Percentiles rank a stretch among this genome's conserved stretches.
phyloP scores from a whole-genome alignment of 1,140 invertebrate genomes.

The Listronotus oregonensis region DNA sequence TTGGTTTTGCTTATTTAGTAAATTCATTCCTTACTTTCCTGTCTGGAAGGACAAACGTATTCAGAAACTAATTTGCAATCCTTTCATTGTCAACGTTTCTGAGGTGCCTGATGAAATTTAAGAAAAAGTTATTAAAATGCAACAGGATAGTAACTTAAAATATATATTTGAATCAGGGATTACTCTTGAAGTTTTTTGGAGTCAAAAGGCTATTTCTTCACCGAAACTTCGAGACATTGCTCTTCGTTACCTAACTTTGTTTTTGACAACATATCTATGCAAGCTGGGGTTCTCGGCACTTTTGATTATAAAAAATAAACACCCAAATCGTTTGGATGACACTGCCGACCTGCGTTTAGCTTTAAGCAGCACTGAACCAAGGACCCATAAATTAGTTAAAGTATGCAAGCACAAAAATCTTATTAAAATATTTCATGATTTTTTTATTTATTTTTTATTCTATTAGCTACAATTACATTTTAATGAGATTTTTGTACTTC shows the following conservation, averaged over 20 bases:
- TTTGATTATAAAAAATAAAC: slow-evolving; percentile 19
- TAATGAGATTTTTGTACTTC: too few species aligned
- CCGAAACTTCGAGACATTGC: slow-evolving; percentile 8
- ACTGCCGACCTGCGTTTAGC: slow-evolving; percentile 18
- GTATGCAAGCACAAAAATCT: too few species aligned
- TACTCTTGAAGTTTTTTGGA: neutral
- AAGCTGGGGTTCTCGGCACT: slow-evolving; percentile 27
- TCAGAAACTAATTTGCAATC: slow-evolving; percentile 25
- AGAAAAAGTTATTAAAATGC: too few species aligned
- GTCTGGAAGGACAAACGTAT: slow-evolving; percentile 12
- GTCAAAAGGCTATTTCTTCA: slow-evolving; percentile 8
- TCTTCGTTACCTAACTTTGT: slow-evolving; percentile 4
- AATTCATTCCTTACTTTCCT: slow-evolving; percentile 2
- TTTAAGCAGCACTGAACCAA: slow-evolving; percentile 17
- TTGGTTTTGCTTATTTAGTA: too few species aligned
- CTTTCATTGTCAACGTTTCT: slow-evolving; percentile 16
- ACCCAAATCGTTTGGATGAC: slow-evolving; percentile 19
- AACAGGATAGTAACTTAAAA: too few species aligned
- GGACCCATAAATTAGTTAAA: neutral
- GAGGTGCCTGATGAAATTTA: too few species aligned
- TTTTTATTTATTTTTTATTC: too few species aligned
- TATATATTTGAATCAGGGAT: neutral
- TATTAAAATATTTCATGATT: too few species aligned
- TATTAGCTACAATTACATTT: too few species aligned
- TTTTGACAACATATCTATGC: slow-evolving; percentile 26